Evolutionary conservation across 64 coral and sea anemone species (phyloP).

Genomic region (Montipora sp.): DNA sequence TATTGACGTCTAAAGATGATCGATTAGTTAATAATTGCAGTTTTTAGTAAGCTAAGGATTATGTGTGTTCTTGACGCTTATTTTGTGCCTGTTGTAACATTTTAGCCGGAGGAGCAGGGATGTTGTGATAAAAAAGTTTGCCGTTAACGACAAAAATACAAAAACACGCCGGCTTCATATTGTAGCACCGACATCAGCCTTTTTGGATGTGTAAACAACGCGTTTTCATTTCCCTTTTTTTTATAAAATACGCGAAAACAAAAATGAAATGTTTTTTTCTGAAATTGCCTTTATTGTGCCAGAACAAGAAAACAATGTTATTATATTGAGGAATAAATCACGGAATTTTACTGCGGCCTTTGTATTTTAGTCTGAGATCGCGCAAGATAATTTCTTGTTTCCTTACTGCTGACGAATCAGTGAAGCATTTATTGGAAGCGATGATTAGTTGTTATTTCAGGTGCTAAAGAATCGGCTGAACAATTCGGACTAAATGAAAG

Average conservation of each 20-base stretch:
- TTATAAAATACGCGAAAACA: neutral
- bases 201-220: neutral
- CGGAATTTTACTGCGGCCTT: neutral
- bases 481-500: neutral
- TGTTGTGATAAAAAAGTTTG: too few relatives aligned
- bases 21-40: too few relatives aligned
- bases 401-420: neutral
- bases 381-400: neutral
- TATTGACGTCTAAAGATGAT: too few relatives aligned
- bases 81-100: neutral
- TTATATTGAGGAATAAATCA: neutral
- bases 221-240: slow-evolving; percentile 13
- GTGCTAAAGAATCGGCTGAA: neutral
- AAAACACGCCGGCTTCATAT: neutral
- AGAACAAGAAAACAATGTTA: neutral
- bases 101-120: neutral
- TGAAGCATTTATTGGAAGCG: neutral
- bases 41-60: too few relatives aligned
- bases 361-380: neutral
- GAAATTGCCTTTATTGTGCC: neutral
- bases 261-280: neutral
- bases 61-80: too few relatives aligned
- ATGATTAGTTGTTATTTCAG: neutral
- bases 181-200: neutral
- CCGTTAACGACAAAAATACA: too few relatives aligned